A percentile compares a stretch with the other conserved stretches of the same genome.
These are phyloP conservation scores for Osmerus eperlanus DNA, from an alignment of 2,113 vertebrate genomes.

Conservation along the genomic window DNA sequence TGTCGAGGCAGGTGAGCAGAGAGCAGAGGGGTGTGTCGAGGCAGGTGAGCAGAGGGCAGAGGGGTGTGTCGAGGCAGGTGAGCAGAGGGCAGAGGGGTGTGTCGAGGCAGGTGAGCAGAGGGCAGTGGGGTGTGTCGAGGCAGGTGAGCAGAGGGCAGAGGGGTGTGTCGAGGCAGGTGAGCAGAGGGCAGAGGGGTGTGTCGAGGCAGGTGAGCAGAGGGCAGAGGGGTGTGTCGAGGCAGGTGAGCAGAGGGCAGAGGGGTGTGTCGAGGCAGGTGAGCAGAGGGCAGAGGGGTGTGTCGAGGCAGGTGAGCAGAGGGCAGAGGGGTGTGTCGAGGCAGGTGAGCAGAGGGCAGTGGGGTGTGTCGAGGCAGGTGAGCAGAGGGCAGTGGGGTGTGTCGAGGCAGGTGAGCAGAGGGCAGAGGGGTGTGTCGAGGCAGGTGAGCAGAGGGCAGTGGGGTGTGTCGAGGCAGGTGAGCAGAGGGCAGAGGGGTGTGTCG, in stretches of 20 bases:
- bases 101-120: neutral
- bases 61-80: neutral
- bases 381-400: too few species aligned
- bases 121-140: too few species aligned
- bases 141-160: neutral
- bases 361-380: neutral
- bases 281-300: neutral
- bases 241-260: neutral
- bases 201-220: neutral
- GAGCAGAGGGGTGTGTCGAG: conserved; percentile 7
- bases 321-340: conserved; percentile 6
- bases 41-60: neutral
- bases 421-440: conserved; percentile 3
- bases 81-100: neutral
- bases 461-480: neutral
- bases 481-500: conserved; percentile 1
- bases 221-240: conserved; percentile 5
- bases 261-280: neutral
- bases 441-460: neutral
- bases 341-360: neutral
- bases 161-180: neutral
- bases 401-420: neutral
- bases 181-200: neutral
- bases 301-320: neutral
- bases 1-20: neutral